Evolutionary conservation across 2,797 vertebrate species (phyloP).

Genomic region (Enteromius anoplus): DNA sequence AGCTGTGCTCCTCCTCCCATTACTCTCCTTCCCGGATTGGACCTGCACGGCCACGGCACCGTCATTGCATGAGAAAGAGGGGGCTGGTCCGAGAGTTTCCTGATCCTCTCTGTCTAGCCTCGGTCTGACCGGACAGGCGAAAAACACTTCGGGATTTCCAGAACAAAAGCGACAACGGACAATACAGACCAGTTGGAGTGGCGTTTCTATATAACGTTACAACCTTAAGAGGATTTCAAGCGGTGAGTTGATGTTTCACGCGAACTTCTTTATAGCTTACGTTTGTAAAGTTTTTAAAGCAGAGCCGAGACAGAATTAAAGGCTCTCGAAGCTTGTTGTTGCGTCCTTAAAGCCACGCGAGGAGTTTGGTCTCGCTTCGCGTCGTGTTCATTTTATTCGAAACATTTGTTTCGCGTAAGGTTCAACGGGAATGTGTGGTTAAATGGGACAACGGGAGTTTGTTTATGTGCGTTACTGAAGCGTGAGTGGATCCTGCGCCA

Average conservation of each 20-base stretch:
- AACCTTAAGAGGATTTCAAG: constrained; percentile 44
- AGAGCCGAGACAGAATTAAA: neutral
- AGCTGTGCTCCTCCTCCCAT: constrained; percentile 71
- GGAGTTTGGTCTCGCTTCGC: constrained; percentile 71
- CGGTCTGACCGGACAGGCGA: constrained; percentile 78
- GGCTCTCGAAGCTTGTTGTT: neutral
- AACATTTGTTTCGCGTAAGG: neutral
- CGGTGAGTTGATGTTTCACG: constrained; percentile 36
- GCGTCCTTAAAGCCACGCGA: constrained; percentile 68
- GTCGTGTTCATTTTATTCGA: neutral
- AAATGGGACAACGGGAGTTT: constrained; percentile 67
- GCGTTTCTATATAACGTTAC: constrained; percentile 50
- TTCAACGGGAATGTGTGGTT: neutral
- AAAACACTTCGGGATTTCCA: constrained; percentile 78
- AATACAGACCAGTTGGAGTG: constrained; percentile 63
- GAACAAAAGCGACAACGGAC: constrained; percentile 81
- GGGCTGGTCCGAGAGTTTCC: constrained; percentile 76
- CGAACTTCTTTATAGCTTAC: neutral
- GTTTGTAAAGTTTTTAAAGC: constrained; percentile 25
- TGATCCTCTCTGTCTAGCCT: constrained; percentile 79
- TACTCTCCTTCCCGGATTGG: constrained; percentile 62
- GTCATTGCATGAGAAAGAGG: constrained; percentile 71
- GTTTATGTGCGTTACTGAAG: constrained; percentile 74
- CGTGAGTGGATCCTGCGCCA: constrained; percentile 79
- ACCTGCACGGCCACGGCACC: constrained; percentile 72